Base-by-base conservation (phyloP, 1,140 invertebrate species). In the Microplitis demolitor region DNA sequence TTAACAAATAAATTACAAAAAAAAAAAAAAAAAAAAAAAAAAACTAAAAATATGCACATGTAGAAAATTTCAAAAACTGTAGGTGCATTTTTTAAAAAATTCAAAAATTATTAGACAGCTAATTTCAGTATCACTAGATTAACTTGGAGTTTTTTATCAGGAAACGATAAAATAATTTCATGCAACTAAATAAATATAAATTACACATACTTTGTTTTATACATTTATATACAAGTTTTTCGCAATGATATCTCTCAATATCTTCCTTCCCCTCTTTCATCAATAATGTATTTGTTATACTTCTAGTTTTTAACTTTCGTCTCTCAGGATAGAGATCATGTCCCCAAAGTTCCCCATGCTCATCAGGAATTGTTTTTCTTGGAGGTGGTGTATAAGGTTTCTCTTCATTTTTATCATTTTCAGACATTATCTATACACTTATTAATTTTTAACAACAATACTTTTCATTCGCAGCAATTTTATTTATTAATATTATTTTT, bases 241-340 rank as follows among this genome's bases (percentile, higher is more conserved):
- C 94, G 83, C 96, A 98, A 82, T 92, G 93, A 3, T 91, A 86
- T 84, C 92, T 94, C 53, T 94, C 89, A 4, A 92, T 83, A 61
- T 87, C 88, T 83, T 93, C 91, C 79, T 88, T 84, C 75, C 92
- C 93, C 85, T 93, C 90, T 37, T 88, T 82, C 3, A 90, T 88
- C 53, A 91, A 78, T 2, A 94, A 67, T 51, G 90, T 85, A 58
- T 90, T 88, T 83, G 90, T 88, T 78, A 83, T 89, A 4, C 88
- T 87, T 69, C 89, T 88, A 81, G 86, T 90, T 66, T 88, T 85
- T 62, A 78, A 81, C 9, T 91, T 91, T 79, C 90, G 90, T 77
- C 96, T 90, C 85, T 97, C 93, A 5, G 96, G 96, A 84, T 95
- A 97, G 45, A 97, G 89, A 88, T 96, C 94, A 81, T 93, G 95